Conservation (phyloP, 2,888 invertebrate species). For the Malacosoma neustria region DNA sequence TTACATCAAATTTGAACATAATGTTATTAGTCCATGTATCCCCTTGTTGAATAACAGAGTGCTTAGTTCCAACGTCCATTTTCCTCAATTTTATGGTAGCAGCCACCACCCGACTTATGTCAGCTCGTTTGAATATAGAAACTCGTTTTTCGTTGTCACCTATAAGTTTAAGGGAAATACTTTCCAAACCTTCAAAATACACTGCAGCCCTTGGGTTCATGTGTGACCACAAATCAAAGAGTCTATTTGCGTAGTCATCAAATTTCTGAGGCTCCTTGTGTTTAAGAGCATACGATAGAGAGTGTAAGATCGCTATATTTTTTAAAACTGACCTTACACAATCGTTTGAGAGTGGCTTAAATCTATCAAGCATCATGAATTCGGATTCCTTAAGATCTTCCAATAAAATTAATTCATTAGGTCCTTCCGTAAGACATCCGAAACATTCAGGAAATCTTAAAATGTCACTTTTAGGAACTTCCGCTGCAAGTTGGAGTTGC, state of each 20-base stretch:
- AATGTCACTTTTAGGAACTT: constrained; percentile 22
- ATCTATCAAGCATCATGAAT: constrained; percentile 31
- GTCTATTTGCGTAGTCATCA: constrained; percentile 11
- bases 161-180: background rate
- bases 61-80: constrained; percentile 16
- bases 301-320: constrained; percentile 33
- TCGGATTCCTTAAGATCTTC: constrained; percentile 30
- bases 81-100: background rate
- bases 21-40: constrained; percentile 43
- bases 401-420: constrained; percentile 31
- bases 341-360: constrained; percentile 22
- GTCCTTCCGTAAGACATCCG: constrained; percentile 21
- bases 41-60: constrained; percentile 31
- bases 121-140: constrained; percentile 1
- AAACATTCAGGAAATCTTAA: constrained; percentile 29
- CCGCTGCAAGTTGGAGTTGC: constrained; percentile 26
- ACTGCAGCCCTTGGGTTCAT: background rate
- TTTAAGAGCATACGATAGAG: constrained; percentile 34
- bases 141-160: background rate
- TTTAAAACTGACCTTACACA: constrained; percentile 26
- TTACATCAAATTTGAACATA: constrained; percentile 29
- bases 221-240: constrained; percentile 15
- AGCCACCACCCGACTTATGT: background rate
- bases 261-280: constrained; percentile 25
- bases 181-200: constrained; percentile 1